These are phyloP conservation scores for Anagyrus pseudococci DNA, from an alignment of 2,888 invertebrate genomes.

Conservation along the genomic window DNA sequence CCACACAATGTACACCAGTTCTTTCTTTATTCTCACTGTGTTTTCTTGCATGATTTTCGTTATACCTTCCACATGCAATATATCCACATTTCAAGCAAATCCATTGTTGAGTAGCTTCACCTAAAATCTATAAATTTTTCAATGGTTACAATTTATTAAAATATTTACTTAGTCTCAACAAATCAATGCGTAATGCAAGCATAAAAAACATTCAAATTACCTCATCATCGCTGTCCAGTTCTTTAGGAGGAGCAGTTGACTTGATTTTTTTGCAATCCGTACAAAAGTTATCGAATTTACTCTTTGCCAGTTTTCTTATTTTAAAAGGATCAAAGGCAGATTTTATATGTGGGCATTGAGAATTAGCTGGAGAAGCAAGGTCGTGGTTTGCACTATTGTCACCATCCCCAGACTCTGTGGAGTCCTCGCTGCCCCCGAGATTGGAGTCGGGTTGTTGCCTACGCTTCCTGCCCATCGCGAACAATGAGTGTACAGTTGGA, in stretches of 20 bases:
- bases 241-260: neutral
- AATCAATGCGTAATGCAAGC: constrained; percentile 4
- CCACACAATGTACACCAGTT: constrained; percentile 78
- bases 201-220: constrained; percentile 41
- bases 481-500: no score
- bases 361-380: neutral
- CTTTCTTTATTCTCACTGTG: constrained; percentile 79
- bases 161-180: neutral
- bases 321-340: constrained; percentile 43
- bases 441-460: constrained; percentile 74
- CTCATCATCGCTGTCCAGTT: constrained; percentile 62
- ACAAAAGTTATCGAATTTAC: constrained; percentile 68
- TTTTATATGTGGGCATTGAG: no score
- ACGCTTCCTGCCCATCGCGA: constrained; percentile 28
- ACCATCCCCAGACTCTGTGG: constrained; percentile 75
- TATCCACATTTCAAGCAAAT: constrained; percentile 84
- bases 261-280: constrained; percentile 66
- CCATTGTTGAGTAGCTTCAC: constrained; percentile 65
- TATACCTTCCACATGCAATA: constrained; percentile 75
- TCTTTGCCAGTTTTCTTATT: constrained; percentile 68
- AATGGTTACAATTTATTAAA: constrained; percentile 10
- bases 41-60: constrained; percentile 74
- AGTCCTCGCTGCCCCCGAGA: constrained; percentile 67
- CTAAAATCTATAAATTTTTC: constrained; percentile 43
- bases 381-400: constrained; percentile 17